These are phyloP conservation scores for Spicauda simplicius DNA, from an alignment of 2,888 invertebrate species.

Conservation along the genomic window DNA sequence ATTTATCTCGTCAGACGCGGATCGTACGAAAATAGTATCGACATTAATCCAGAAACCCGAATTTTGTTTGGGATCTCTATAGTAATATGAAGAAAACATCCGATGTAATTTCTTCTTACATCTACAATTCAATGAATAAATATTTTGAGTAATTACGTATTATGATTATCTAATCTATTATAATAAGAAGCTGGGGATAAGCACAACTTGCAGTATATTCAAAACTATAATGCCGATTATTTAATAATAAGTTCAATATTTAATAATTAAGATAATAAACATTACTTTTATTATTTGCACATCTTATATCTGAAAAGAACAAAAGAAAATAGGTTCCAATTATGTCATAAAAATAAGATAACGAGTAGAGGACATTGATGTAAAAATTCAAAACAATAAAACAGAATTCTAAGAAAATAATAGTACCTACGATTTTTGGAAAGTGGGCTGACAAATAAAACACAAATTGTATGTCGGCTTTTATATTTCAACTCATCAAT, in stretches of 20 bases:
- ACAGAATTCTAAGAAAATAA: neutral
- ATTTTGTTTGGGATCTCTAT: neutral
- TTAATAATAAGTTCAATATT: too few species aligned
- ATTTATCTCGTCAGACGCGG: constrained; percentile 1
- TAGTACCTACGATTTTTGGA: neutral
- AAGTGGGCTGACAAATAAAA: constrained; percentile 13
- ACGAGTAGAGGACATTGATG: neutral
- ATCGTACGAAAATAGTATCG: constrained; percentile 16
- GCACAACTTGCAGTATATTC: too few species aligned
- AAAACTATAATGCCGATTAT: too few species aligned
- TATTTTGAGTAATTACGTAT: too few species aligned
- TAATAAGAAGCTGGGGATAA: too few species aligned
- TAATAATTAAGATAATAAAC: too few species aligned
- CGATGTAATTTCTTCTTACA: neutral
- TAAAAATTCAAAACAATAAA: neutral
- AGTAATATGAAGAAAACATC: constrained; percentile 1
- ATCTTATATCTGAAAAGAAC: too few species aligned
- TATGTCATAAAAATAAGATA: too few species aligned
- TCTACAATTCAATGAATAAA: too few species aligned
- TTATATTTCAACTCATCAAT: constrained; percentile 80
- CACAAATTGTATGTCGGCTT: constrained; percentile 56
- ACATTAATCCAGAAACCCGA: constrained; percentile 3
- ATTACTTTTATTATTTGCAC: too few species aligned
- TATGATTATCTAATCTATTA: too few species aligned
- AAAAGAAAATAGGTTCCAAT: too few species aligned